Conservation (phyloP, 1,140 invertebrate species). For the Eubasilissa regina region DNA sequence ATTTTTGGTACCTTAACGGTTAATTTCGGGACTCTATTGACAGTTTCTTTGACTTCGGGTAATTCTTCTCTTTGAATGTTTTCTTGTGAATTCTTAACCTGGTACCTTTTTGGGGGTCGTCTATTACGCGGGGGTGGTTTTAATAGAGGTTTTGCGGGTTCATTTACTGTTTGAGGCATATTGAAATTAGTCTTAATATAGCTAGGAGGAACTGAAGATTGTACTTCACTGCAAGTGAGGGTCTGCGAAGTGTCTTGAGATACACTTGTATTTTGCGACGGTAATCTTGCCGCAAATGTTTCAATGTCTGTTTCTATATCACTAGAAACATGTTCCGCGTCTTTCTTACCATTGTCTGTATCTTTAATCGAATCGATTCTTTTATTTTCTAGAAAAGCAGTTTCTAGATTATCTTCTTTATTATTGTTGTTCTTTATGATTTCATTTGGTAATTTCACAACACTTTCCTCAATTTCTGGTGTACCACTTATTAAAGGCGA, state of each 20-base stretch:
- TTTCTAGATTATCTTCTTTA: constrained; percentile 22
- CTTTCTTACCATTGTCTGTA: background rate
- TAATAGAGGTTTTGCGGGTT: constrained; percentile 60
- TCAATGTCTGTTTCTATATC: background rate
- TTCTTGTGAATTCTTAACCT: constrained; percentile 57
- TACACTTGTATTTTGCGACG: background rate
- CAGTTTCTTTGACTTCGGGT: constrained; percentile 62
- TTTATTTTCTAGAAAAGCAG: background rate
- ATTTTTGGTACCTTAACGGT: constrained; percentile 71
- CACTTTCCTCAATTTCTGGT: constrained; percentile 13
- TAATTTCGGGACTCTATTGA: constrained; percentile 70
- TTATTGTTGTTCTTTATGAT: constrained; percentile 40
- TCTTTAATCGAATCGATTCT: background rate
- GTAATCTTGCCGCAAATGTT: background rate
- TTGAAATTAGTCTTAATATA: constrained; percentile 6
- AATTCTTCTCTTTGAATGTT: constrained; percentile 17
- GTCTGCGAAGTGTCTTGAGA: background rate
- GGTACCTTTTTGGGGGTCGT: constrained; percentile 70
- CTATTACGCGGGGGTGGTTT: constrained; percentile 68
- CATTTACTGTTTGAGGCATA: constrained; percentile 34
- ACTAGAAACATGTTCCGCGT: background rate
- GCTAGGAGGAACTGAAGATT: background rate
- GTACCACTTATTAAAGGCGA: background rate
- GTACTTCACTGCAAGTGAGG: background rate
- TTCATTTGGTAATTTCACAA: background rate